Evolutionary conservation across 2,113 vertebrate species (phyloP), one percentile per base, ranked within the genome.

Genomic region (Megaceryle torquata): DNA sequence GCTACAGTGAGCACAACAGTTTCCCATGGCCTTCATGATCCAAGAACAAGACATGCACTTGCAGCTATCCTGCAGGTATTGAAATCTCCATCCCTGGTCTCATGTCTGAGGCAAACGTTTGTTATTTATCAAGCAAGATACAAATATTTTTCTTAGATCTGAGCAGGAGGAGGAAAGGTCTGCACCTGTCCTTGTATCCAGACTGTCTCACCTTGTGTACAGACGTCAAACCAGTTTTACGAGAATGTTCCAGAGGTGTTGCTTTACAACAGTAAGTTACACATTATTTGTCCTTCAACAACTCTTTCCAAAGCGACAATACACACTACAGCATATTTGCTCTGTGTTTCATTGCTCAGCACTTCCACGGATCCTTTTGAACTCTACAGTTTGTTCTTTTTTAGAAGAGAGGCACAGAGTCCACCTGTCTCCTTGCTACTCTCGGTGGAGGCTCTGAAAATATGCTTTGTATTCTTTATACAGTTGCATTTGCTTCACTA

Each of bases 221-320:
- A 89, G 91, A 89, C 0, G 3, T 77, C 86, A 95, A 96, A 96
- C 94, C 93, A 91, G 96, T 97, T 97, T 79, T 84, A 79, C 91
- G 15, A 92, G 96, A 95, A 86, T 61, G 77, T 89, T 91, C 77
- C 80, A 51, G 83, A 93, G 71, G 69, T 86, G 83, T 63, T 93
- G 64, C 48, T 65, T 93, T 95, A 65, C 48, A 92, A 89, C 88
- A 92, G 69, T 28, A 83, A 97, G 94, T 97, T 96, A 95, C 61
- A 92, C 74, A 95, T 95, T 95, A 91, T 51, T 60, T 65, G 72
- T 84, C 95, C 93, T 97, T 96, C 89, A 91, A 71, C 56, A 91
- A 15, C 24, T 57, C 69, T 75, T 84, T 84, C 44, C 43, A 78
- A 80, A 59, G 46, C 46, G 13, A 15, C 13, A 56, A 37, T 44